These are phyloP conservation scores for Dynastes hyllus DNA, from an alignment of 2,888 invertebrate genomes.

Conservation along the genomic window DNA sequence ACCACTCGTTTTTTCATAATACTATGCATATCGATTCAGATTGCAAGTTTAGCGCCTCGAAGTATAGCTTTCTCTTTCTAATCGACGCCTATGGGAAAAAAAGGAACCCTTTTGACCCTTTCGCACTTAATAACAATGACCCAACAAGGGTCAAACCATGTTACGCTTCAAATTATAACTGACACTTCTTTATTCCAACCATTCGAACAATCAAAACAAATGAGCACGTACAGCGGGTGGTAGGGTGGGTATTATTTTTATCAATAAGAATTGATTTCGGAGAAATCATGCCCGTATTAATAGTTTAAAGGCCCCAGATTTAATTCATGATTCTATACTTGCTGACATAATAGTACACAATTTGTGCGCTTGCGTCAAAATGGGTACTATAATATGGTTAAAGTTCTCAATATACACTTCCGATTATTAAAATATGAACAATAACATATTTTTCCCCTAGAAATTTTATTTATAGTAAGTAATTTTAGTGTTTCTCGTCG, in stretches of 20 bases:
- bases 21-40: not conserved
- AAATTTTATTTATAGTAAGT: no score
- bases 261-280: not conserved
- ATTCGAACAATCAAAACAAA: not conserved
- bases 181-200: not conserved
- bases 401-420: no score
- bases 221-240: not conserved
- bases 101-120: not conserved
- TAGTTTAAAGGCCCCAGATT: not conserved
- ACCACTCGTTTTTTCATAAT: not conserved
- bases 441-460: no score
- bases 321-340: not conserved
- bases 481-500: no score
- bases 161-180: not conserved
- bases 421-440: no score
- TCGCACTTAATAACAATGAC: constrained; percentile 11
- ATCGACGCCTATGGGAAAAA: not conserved
- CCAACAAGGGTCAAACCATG: not conserved
- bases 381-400: no score
- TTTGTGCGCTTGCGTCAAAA: not conserved
- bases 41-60: not conserved
- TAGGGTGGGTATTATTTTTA: no score
- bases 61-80: not conserved
- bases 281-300: not conserved
- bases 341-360: not conserved